Conservation (phyloP, 2,797 vertebrate species). For the Alca torda region DNA sequence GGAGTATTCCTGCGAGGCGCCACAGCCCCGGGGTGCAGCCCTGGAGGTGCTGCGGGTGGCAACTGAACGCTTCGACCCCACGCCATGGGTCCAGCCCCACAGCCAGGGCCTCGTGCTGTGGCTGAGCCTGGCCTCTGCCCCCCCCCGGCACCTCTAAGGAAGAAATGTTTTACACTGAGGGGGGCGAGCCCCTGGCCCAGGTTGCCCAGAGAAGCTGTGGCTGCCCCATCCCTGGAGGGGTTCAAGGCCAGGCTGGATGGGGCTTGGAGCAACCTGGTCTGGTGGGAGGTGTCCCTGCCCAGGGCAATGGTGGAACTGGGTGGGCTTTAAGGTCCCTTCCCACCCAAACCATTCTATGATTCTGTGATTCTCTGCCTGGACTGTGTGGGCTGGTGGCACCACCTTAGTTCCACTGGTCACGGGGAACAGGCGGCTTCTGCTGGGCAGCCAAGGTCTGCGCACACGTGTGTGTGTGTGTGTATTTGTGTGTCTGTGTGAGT, state of each 20-base stretch:
- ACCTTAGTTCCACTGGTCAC: accelerated
- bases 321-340: neutral
- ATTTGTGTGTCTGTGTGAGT: accelerated
- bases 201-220: neutral
- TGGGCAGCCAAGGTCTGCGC: accelerated
- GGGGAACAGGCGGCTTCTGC: accelerated
- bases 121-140: neutral
- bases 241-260: neutral
- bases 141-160: too few species aligned
- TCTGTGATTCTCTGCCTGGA: neutral
- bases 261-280: neutral
- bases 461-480: neutral
- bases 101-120: accelerated
- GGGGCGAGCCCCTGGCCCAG: neutral
- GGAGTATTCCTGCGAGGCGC: neutral
- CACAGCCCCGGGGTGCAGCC: accelerated
- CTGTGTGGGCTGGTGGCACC: neutral
- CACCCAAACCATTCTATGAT: neutral
- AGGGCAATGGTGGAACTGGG: neutral
- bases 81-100: neutral
- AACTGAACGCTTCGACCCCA: accelerated
- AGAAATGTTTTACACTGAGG: too few species aligned
- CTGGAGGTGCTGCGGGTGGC: accelerated
- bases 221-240: neutral
- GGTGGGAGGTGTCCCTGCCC: neutral